Base-by-base conservation (phyloP, 1,140 invertebrate genomes). In the Calliphora vicina region DNA sequence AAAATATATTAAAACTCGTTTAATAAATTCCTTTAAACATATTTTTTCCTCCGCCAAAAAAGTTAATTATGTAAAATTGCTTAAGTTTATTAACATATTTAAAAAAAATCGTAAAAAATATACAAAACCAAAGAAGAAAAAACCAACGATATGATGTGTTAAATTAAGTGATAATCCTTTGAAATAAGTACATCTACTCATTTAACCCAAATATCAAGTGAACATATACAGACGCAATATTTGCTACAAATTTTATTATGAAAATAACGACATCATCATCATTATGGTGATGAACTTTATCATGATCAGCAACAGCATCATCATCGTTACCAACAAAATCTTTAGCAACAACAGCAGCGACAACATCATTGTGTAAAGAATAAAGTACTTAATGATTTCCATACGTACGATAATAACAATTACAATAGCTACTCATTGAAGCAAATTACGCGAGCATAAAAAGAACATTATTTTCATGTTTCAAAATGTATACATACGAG, bases 161-260 rank as follows among this genome's bases (percentile, higher is more conserved):
- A 61, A 61, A 61, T 61, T 61, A 61, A 61, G 50, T 61, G 50
- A 61, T 61, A 61, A 61, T 61, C 50, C 50, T 61, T 61, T 61
- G 1, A 61, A 17, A n/a, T 61, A 61, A 61, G 50, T n/a, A 61
- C 50, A 17, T 61, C 13, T 61, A 61, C 50, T 6, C 17, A n/a
- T 1, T 15, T 61, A 17, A 1, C 2, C 5, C 17, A 5, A 61
- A 17, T n/a, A 17, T 61, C 50, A 61, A n/a, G 13, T n/a, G n/a
- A n/a, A n/a, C n/a, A n/a, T n/a, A n/a, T n/a, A n/a, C n/a, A n/a
- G n/a, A n/a, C n/a, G n/a, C n/a, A n/a, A n/a, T n/a, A n/a, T n/a
- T n/a, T n/a, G n/a, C n/a, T n/a, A n/a, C n/a, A n/a, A n/a, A n/a
- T n/a, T n/a, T n/a, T n/a, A n/a, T n/a, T n/a, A n/a, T n/a, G n/a